Evolutionary conservation across 2,113 vertebrate species (phyloP).

Genomic region (Lampris megalopsis): DNA sequence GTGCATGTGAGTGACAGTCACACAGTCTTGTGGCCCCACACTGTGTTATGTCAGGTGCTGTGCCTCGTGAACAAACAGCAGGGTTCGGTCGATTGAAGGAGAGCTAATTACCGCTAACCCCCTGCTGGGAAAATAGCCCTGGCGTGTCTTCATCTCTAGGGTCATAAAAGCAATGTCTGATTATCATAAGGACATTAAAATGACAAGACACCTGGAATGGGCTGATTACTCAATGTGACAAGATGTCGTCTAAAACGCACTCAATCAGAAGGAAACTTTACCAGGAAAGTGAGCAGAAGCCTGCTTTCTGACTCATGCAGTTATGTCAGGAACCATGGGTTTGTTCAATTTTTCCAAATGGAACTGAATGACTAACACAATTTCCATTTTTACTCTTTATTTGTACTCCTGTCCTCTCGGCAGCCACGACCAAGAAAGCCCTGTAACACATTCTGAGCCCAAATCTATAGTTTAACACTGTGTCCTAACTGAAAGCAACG

Average conservation of each 20-base stretch:
- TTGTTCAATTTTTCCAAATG: neutral
- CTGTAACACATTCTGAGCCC: neutral
- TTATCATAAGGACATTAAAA: conserved; percentile 60
- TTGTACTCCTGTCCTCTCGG: neutral
- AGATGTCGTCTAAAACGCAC: conserved; percentile 32
- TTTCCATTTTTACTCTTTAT: neutral
- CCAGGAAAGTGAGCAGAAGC: conserved; percentile 7
- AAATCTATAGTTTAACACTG: neutral
- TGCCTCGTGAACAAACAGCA: conserved; percentile 68
- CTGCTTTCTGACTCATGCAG: conserved; percentile 9
- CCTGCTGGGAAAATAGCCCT: conserved; percentile 60
- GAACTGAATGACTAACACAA: neutral
- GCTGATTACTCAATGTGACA: conserved; percentile 52
- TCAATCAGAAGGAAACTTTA: conserved; percentile 38
- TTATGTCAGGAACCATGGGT: neutral
- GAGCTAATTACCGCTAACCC: conserved; percentile 72
- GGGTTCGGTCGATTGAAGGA: conserved; percentile 63
- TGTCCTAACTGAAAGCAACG: no score
- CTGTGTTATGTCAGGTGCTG: conserved; percentile 54
- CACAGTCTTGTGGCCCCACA: conserved; percentile 47
- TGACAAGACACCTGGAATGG: conserved; percentile 58
- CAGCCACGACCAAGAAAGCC: neutral
- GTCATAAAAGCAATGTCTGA: conserved; percentile 51
- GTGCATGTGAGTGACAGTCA: conserved; percentile 61
- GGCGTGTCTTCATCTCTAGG: conserved; percentile 61